These are phyloP conservation scores for Pedetes capensis DNA, from an alignment of 2,113 vertebrate genomes.

Conservation along the genomic window DNA sequence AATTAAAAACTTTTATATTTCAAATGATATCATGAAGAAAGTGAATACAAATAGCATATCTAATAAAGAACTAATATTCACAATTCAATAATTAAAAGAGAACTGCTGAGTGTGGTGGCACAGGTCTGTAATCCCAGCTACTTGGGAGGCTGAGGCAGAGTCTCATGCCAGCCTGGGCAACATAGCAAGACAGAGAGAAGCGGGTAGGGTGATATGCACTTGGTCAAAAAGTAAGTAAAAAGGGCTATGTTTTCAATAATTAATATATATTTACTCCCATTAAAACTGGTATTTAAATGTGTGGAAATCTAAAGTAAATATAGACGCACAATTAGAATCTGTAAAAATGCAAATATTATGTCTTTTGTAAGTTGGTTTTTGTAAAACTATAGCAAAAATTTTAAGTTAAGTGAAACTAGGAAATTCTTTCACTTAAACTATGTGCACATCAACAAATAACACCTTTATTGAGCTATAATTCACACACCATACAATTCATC, in stretches of 20 bases:
- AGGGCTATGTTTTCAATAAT: neutral
- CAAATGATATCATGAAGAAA: too few species aligned
- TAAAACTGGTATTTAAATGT: neutral
- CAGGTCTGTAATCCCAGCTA: too few species aligned
- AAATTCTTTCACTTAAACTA: slow-evolving; percentile 17
- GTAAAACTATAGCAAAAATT: neutral
- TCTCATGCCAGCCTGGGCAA: too few species aligned
- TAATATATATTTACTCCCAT: neutral
- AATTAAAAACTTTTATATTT: too few species aligned
- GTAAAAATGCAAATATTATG: neutral
- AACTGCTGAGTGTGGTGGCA: too few species aligned
- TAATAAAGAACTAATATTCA: too few species aligned
- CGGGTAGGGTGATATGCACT: too few species aligned
- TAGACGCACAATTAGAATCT: neutral
- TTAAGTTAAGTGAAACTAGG: neutral
- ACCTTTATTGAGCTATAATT: neutral
- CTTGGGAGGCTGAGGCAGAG: too few species aligned
- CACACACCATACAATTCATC: neutral
- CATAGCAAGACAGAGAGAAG: too few species aligned
- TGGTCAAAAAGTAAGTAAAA: too few species aligned
- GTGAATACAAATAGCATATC: too few species aligned
- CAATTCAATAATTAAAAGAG: too few species aligned
- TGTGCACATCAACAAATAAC: neutral
- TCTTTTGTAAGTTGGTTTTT: neutral
- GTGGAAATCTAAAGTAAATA: neutral